Evolutionary conservation across 2,113 vertebrate species (phyloP).

Genomic region (Myiagra hebetior): DNA sequence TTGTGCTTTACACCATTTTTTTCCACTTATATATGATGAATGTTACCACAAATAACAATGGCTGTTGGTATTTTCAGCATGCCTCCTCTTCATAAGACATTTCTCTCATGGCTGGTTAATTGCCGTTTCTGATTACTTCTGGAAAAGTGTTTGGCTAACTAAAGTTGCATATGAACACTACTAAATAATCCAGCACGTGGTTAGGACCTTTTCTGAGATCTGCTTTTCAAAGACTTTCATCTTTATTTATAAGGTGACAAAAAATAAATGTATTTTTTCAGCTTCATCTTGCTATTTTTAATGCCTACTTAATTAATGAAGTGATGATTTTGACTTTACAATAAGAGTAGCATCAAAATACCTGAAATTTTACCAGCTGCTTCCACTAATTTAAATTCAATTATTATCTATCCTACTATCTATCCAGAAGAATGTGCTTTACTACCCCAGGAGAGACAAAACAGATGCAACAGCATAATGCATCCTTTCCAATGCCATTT

Average conservation of each 20-base stretch:
- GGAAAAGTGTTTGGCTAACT: not conserved
- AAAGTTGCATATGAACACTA: not conserved
- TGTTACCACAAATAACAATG: not conserved
- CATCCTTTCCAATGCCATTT: not conserved
- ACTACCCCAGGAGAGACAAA: not conserved
- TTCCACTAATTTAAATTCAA: conserved; percentile 5
- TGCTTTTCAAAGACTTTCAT: not conserved
- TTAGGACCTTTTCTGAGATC: not conserved
- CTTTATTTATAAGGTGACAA: not conserved
- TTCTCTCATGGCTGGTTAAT: not conserved
- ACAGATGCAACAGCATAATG: not conserved
- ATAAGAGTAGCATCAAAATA: not conserved
- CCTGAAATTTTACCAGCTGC: not conserved
- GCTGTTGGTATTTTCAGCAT: not conserved
- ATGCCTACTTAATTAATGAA: not conserved
- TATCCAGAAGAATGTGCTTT: not conserved
- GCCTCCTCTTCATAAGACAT: not conserved
- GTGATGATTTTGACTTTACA: not conserved
- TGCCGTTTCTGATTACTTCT: not conserved
- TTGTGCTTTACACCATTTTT: not conserved
- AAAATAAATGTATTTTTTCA: not conserved
- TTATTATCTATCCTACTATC: not conserved
- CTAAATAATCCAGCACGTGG: not conserved
- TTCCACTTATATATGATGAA: not conserved
- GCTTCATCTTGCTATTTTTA: not conserved